Base-by-base conservation (phyloP, 2,113 vertebrate genomes). In the Ptychochromis oligacanthus region DNA sequence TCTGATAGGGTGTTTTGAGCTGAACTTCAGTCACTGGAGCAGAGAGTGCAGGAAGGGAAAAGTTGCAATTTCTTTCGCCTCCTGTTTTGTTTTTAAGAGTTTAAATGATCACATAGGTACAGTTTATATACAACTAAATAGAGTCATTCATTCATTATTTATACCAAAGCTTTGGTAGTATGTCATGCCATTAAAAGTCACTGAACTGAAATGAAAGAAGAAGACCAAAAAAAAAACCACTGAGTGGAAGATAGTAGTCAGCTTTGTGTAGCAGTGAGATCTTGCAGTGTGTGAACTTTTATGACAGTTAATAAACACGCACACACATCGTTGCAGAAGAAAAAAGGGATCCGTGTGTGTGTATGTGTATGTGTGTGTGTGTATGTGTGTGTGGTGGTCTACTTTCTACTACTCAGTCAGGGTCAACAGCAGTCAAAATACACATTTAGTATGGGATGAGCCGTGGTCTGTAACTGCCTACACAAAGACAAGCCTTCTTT, bases 401-500 rank as follows among this genome's bases (percentile, higher is more conserved):
- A 38, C 67, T 74, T 82, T 82, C 80, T 79, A 49, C 65, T 36
- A 17, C 82, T 79, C 9, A 85, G 80, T 60, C 46, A 61, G 46
- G 77, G 80, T 74, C 77, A 77, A 77, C 77, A 18, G 83, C 57
- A 84, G 81, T 79, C 83, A 88, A 80, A 89, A 77, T 75, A 85
- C 77, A 62, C 52, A 83, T 79, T 81, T 43, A 31, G 40, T n/a
- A 75, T 15, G 28, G 77, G 67, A 82, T 86, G 80, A 82, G 70
- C 52, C 2, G 22, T 6, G 28, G 62, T 58, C 75, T 80, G 46
- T 52, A 22, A 54, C 34, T 87, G 46, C 64, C 75, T 61, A 65
- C 81, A 77, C 84, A 80, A 80, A 87, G 64, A 84, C 22, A 83
- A 79, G 85, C 61, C 74, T 84, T 60, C 55, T 89, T 40, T 40